These are phyloP conservation scores for Macropus fuliginosus DNA, from an alignment of 2,797 vertebrate genomes.

Conservation along the genomic window DNA sequence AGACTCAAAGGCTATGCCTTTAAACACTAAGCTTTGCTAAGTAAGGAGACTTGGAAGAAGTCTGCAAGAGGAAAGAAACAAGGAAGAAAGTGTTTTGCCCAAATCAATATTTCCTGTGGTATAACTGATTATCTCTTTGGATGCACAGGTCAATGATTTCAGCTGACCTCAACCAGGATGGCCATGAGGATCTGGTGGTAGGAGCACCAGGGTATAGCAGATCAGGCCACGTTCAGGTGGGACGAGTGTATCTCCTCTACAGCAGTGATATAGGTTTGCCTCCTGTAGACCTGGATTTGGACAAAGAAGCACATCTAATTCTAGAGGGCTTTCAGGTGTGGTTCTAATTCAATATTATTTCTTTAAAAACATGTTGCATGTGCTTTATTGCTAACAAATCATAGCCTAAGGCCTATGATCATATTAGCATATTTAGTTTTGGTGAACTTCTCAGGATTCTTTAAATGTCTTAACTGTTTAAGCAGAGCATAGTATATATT, in stretches of 20 bases:
- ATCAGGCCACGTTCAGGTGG: constrained; percentile 80
- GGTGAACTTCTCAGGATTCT: background rate
- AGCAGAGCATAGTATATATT: background rate
- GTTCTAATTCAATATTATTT: rapidly evolving
- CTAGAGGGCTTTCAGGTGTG: constrained; percentile 86
- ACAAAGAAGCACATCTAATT: constrained; percentile 81
- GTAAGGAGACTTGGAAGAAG: background rate
- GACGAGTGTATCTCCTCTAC: constrained; percentile 85
- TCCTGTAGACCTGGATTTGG: constrained; percentile 81
- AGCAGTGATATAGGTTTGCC: constrained; percentile 84
- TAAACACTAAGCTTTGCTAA: background rate
- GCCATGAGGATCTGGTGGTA: constrained; percentile 82
- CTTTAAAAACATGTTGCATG: background rate
- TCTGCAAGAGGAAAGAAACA: background rate
- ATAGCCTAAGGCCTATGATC: background rate
- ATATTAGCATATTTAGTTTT: background rate
- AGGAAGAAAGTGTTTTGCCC: background rate
- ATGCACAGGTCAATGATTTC: constrained; percentile 82
- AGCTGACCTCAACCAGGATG: constrained; percentile 86
- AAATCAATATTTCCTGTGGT: background rate
- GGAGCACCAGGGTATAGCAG: constrained; percentile 87
- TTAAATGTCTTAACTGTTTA: background rate
- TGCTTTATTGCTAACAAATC: background rate
- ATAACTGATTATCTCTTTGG: background rate
- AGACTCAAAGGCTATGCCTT: background rate